Evolutionary conservation across 2,113 vertebrate species (phyloP), one percentile per base, ranked within the genome.

Genomic region (Hemiprocne comata): DNA sequence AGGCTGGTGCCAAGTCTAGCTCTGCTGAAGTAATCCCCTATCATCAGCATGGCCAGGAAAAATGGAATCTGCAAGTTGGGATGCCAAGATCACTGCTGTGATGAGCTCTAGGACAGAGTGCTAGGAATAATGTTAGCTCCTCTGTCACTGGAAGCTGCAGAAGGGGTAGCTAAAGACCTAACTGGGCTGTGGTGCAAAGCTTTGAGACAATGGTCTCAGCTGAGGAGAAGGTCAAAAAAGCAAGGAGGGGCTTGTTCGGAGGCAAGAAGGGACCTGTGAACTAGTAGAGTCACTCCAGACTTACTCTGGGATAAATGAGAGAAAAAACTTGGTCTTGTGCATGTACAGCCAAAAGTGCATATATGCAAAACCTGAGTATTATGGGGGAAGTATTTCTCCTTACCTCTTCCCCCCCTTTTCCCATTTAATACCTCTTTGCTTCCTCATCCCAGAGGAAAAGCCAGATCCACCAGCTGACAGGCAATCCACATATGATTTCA

Each of bases 1-100:
- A 38, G 46, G 34, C 31, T 53, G 18, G 19, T 76, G 85, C 85
- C 93, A 89, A 89, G 48, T 7, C n/a, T 70, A 77, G 66, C 60
- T 88, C 84, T 81, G 93, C 82, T 74, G 71, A n/a, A 54, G 24
- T 89, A 90, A 97, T 93, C 78, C 44, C 61, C 40, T 33, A 4
- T 4, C 57, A 55, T 44, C 89, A 85, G 80, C 46, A 74, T 0
- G 13, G 86, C 78, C 96, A 94, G 84, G 85, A 91, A 92, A 93
- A 96, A 91, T 11, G 65, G 40, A 54, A 14, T 46, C 44, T 95
- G 76, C 38, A 54, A 66, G 65, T 38, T 40, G 28, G n/a, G 46
- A 54, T 82, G 92, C 75, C 89, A 89, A 24, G 18, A 62, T 11
- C 3, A 15, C 64, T 51, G 77, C 51, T 83, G 58, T 26, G 72